phyloP scores from a whole-genome alignment of 2,797 vertebrate species.

The Chelmon rostratus region DNA sequence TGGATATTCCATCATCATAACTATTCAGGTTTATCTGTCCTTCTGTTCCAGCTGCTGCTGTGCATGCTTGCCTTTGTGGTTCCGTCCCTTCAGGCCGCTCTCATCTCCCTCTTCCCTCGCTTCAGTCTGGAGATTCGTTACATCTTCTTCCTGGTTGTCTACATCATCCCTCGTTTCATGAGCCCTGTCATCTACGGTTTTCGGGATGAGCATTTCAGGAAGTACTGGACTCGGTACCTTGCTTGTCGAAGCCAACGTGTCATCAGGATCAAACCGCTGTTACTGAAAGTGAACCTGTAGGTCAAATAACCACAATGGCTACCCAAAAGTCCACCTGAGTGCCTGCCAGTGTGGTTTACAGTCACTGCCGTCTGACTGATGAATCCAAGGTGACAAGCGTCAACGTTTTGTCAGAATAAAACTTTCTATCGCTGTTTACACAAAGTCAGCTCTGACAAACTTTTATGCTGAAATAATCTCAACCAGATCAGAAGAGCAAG shows the following conservation, averaged over 20 bases:
- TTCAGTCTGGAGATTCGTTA: constrained; percentile 85
- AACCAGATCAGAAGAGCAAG: background rate
- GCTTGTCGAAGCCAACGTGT: background rate
- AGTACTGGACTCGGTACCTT: constrained; percentile 80
- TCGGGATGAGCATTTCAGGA: constrained; percentile 83
- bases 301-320: background rate
- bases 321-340: background rate
- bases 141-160: constrained; percentile 86
- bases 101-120: constrained; percentile 83
- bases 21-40: no score
- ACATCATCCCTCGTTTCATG: constrained; percentile 87
- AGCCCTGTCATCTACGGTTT: constrained; percentile 88
- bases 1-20: background rate
- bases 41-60: constrained; percentile 78
- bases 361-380: background rate
- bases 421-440: background rate
- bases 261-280: constrained; percentile 33
- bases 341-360: background rate
- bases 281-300: constrained; percentile 42
- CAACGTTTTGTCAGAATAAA: background rate
- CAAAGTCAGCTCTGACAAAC: background rate
- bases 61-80: constrained; percentile 87
- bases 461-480: background rate
- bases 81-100: constrained; percentile 83
- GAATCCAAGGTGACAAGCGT: background rate